phyloP scores from a whole-genome alignment of 2,888 invertebrate genomes.

The Belgica antarctica region DNA sequence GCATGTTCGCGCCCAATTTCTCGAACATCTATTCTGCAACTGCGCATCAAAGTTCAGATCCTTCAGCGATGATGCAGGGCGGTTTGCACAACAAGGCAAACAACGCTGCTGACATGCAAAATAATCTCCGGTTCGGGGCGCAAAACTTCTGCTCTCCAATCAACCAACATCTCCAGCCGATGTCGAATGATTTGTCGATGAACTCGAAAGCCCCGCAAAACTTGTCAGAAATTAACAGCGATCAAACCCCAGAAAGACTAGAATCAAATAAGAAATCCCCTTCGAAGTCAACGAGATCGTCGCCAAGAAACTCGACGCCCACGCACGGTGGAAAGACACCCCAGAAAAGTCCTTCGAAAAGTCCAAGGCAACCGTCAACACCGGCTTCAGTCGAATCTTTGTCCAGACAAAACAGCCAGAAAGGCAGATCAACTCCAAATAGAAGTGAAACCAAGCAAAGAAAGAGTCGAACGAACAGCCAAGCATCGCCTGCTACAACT shows the following conservation, averaged over 20 bases:
- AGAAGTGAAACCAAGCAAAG: conserved; percentile 32
- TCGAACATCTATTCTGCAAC: conserved; percentile 58
- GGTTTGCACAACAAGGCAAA: conserved; percentile 54
- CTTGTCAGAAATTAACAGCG: not conserved
- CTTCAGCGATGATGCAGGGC: conserved; percentile 56
- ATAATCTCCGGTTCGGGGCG: conserved; percentile 21
- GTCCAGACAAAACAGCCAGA: conserved; percentile 34
- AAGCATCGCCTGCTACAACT: conserved; percentile 53
- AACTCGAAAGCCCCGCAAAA: conserved; percentile 50
- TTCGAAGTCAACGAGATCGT: conserved; percentile 61
- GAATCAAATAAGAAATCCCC: conserved; percentile 48
- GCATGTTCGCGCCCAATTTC: conserved; percentile 63
- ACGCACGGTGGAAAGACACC: conserved; percentile 40
- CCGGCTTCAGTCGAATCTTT: conserved; percentile 31
- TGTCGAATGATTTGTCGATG: conserved; percentile 51
- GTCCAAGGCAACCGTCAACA: conserved; percentile 46
- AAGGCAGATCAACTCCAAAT: conserved; percentile 32
- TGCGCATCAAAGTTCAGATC: conserved; percentile 25
- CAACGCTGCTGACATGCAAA: conserved; percentile 3
- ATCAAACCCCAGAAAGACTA: not conserved
- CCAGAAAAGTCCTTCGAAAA: conserved; percentile 48
- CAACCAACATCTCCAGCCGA: conserved; percentile 44
- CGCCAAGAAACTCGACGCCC: conserved; percentile 55
- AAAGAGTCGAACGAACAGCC: conserved; percentile 49
- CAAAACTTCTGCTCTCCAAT: conserved; percentile 13